phyloP scores from a whole-genome alignment of 53 echinoderm and acorn worm genomes.

The Temnopleurus reevesii region DNA sequence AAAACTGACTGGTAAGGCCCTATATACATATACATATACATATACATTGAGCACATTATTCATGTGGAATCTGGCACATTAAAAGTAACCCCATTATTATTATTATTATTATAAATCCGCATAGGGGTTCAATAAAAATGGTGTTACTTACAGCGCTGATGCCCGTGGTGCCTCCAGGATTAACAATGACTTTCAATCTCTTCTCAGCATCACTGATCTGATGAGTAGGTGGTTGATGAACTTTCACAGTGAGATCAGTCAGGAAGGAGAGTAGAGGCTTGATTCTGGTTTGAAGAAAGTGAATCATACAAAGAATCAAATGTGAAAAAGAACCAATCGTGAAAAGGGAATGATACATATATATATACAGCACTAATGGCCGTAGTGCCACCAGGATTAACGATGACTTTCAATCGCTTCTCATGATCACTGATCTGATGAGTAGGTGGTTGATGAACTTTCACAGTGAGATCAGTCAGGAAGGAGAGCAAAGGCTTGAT shows the following conservation, averaged over 20 bases:
- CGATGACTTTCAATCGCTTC: not conserved
- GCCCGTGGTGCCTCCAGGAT: not conserved
- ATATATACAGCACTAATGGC: too few relatives aligned
- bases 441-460: not conserved
- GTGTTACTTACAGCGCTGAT: not conserved
- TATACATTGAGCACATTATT: too few relatives aligned
- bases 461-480: not conserved
- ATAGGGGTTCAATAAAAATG: not conserved
- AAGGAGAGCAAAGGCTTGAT: not conserved
- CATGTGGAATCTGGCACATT: too few relatives aligned
- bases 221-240: not conserved
- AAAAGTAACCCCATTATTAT: too few relatives aligned
- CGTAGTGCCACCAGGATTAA: slow-evolving; percentile 17
- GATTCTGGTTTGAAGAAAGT: not conserved
- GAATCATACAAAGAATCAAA: not conserved
- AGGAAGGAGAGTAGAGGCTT: not conserved
- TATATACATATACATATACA: too few relatives aligned
- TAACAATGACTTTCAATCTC: not conserved
- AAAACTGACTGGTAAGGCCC: too few relatives aligned
- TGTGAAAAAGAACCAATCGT: too few relatives aligned
- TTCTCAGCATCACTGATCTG: not conserved
- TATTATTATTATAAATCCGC: too few relatives aligned
- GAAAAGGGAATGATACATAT: too few relatives aligned
- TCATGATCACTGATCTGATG: not conserved
- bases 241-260: not conserved